Percentiles rank a stretch among this genome's conserved stretches.
Evolutionary conservation across 2,888 invertebrate genomes (phyloP).

Genomic region (Scaptomyza reducta): DNA sequence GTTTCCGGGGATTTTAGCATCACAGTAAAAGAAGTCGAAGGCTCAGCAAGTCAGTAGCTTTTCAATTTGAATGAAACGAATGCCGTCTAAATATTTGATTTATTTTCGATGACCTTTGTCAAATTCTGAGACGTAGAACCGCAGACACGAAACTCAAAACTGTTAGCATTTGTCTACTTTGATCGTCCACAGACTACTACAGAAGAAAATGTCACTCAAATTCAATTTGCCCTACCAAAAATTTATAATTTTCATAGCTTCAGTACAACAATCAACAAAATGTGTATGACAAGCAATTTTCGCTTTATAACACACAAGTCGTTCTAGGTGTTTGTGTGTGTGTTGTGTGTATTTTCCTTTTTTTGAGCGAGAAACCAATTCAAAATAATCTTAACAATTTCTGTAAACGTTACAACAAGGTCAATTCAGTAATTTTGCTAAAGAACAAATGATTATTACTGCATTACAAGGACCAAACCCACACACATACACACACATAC

Average conservation of each 20-base stretch:
- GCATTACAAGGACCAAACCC: constrained; percentile 49
- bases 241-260: constrained; percentile 64
- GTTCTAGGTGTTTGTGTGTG: constrained; percentile 1
- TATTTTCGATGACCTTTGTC: constrained; percentile 77
- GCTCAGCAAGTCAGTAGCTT: constrained; percentile 47
- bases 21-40: constrained; percentile 30
- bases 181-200: constrained; percentile 38
- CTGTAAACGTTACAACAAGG: constrained; percentile 60
- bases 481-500: constrained; percentile 21
- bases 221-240: constrained; percentile 65
- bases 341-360: constrained; percentile 10
- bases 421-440: constrained; percentile 70
- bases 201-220: constrained; percentile 50
- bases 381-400: constrained; percentile 75
- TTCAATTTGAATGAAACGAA: constrained; percentile 76
- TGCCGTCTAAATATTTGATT: constrained; percentile 71
- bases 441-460: constrained; percentile 79
- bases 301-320: constrained; percentile 59
- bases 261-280: background rate
- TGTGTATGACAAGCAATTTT: constrained; percentile 66
- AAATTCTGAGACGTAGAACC: constrained; percentile 40
- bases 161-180: constrained; percentile 58
- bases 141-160: constrained; percentile 25
- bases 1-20: constrained; percentile 31
- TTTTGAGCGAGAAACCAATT: constrained; percentile 62